Evolutionary conservation across 2,113 vertebrate genomes (phyloP).

Genomic region (Mellivora capensis): DNA sequence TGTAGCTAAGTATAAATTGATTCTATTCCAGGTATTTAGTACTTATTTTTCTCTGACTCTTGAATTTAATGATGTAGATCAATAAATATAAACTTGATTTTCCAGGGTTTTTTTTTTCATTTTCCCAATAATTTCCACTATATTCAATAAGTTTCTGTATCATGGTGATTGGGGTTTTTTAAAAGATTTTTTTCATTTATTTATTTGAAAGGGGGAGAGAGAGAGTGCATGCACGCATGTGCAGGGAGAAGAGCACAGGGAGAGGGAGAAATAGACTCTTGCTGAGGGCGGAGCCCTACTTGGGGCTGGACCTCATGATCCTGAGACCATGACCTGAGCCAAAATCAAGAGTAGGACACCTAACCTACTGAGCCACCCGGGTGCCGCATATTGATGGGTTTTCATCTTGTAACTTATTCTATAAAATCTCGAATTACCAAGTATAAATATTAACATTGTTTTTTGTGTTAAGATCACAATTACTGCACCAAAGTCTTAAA

Average conservation of each 20-base stretch:
- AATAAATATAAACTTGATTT: neutral
- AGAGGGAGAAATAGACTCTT: neutral
- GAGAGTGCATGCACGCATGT: fast-evolving
- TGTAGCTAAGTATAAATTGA: neutral
- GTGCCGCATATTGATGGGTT: neutral
- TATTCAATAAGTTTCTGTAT: neutral
- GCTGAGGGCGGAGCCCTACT: neutral
- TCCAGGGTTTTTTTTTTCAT: neutral
- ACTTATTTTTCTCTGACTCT: neutral
- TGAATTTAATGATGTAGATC: neutral
- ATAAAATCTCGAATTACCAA: neutral
- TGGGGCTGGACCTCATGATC: neutral
- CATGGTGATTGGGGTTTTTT: neutral
- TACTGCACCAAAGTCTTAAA: neutral
- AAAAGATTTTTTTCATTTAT: neutral
- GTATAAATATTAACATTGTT: neutral
- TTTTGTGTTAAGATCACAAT: neutral
- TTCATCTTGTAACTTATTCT: neutral
- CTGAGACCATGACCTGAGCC: neutral
- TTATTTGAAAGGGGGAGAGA: neutral
- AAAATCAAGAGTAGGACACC: neutral
- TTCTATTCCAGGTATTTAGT: neutral
- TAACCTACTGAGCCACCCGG: neutral
- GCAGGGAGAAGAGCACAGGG: neutral
- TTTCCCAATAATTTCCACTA: neutral